Evolutionary conservation across 2,888 invertebrate genomes (phyloP), one percentile per base, ranked within the genome.

Genomic region (Taenaris catops): DNA sequence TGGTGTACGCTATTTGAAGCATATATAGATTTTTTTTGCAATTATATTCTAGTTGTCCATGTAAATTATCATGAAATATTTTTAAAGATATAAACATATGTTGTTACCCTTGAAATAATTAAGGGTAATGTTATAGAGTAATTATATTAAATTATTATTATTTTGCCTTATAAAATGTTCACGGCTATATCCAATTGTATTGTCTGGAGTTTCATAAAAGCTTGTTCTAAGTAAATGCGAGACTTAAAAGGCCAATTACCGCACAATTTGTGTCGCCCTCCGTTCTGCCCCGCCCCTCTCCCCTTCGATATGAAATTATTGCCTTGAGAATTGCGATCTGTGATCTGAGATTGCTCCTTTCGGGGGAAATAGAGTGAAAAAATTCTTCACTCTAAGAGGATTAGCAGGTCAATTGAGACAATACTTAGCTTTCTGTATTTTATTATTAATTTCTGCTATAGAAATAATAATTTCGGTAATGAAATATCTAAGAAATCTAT

Each of bases 231-330:
- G 67, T 56, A 61, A 64, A 61, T 63, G 65, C 55, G 64, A 58
- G 58, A 53, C 73, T 76, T 84, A 79, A 84, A 83, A 83, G 84
- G 80, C 59, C 83, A 84, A 84, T 84, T 84, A 83, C 59, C 56
- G 49, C 41, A 69, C 79, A 83, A 83, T 83, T 81, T 78, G 65
- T 72, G 53, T 60, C 70, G 56, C 68, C 63, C 68, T 59, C 61
- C 62, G 17, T 16, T 49, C 52, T 46, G n/a, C n/a, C n/a, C n/a
- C n/a, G n/a, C n/a, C n/a, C 49, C 53, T 38, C 49, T 36, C 44
- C 44, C 46, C 28, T 49, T 51, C 63, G 56, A 64, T 70, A 69
- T 70, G 63, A 66, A 73, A 75, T 83, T 79, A 78, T 74, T 78
- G 67, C 55, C 51, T 46, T 50, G 55, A 46, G 58, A 59, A 63